These are phyloP conservation scores for Megalops atlanticus DNA, from an alignment of 2,113 vertebrate genomes.

Conservation along the genomic window DNA sequence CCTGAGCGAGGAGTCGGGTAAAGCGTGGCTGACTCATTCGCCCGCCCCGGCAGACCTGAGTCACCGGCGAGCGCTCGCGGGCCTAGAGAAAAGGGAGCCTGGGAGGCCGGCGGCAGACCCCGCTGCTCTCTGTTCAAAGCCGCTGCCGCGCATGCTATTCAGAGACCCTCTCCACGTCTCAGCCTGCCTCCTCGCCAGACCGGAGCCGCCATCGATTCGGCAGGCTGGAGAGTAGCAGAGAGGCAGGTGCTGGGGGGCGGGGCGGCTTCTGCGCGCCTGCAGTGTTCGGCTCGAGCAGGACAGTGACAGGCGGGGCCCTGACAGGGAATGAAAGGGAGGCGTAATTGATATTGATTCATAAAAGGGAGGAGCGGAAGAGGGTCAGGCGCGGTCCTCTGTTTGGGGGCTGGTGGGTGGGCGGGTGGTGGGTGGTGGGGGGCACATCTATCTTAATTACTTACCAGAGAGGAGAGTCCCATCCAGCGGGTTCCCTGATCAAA, in stretches of 20 bases:
- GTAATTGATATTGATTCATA: conserved; percentile 24
- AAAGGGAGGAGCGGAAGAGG: neutral
- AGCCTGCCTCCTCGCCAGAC: neutral
- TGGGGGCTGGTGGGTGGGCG: neutral
- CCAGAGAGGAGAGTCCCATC: neutral
- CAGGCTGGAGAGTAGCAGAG: neutral
- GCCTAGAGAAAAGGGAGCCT: too few relatives aligned
- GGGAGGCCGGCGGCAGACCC: neutral
- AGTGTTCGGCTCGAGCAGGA: neutral
- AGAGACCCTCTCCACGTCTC: neutral
- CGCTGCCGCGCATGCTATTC: neutral
- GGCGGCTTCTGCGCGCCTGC: neutral
- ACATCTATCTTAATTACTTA: conserved; percentile 19
- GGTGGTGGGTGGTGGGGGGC: neutral
- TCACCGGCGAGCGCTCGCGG: conserved; percentile 24
- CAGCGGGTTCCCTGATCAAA: conserved; percentile 22
- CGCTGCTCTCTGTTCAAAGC: neutral
- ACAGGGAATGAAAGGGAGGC: neutral
- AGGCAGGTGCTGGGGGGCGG: neutral
- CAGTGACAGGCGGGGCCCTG: neutral
- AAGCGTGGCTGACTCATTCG: neutral
- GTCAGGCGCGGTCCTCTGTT: conserved; percentile 35
- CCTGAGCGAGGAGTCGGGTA: conserved; percentile 32
- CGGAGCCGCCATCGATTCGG: neutral
- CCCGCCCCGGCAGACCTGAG: conserved; percentile 19